Conservation (phyloP, 2,888 invertebrate species). For the Lymantria monacha region DNA sequence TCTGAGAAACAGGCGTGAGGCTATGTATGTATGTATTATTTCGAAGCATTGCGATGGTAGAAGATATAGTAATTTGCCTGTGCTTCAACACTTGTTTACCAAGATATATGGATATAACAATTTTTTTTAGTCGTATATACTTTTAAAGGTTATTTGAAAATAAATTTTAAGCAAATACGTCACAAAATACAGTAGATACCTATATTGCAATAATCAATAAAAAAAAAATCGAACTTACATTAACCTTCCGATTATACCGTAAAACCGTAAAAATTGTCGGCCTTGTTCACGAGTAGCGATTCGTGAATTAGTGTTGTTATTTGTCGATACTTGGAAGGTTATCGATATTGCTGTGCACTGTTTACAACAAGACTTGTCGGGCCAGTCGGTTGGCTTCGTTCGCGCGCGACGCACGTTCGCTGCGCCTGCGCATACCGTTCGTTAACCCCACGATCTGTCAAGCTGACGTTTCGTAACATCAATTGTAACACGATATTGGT, state of each 20-base stretch:
- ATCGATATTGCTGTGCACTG: constrained; percentile 73
- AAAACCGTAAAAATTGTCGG: constrained; percentile 37
- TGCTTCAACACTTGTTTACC: too few relatives aligned
- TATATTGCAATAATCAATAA: constrained; percentile 1
- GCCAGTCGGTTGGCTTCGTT: constrained; percentile 60
- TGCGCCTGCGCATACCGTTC: constrained; percentile 51
- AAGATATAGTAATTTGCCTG: too few relatives aligned
- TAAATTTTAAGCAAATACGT: too few relatives aligned
- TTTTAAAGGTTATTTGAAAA: too few relatives aligned
- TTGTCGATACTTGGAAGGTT: constrained; percentile 52
- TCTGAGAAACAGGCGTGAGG: too few relatives aligned
- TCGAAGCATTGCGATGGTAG: too few relatives aligned
- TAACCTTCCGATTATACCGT: constrained; percentile 19
- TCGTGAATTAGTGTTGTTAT: constrained; percentile 46
- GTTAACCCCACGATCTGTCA: constrained; percentile 70
- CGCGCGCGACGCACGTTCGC: constrained; percentile 59
- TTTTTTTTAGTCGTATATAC: too few relatives aligned
- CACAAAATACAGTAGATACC: too few relatives aligned
- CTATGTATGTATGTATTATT: too few relatives aligned
- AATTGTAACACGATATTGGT: constrained; percentile 38
- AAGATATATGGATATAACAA: too few relatives aligned
- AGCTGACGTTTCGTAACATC: constrained; percentile 65
- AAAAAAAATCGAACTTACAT: constrained; percentile 22
- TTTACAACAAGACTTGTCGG: constrained; percentile 38
- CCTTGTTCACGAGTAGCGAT: constrained; percentile 47